These are phyloP conservation scores for Steromphala cineraria DNA, from an alignment of 2,888 invertebrate species.

Conservation along the genomic window DNA sequence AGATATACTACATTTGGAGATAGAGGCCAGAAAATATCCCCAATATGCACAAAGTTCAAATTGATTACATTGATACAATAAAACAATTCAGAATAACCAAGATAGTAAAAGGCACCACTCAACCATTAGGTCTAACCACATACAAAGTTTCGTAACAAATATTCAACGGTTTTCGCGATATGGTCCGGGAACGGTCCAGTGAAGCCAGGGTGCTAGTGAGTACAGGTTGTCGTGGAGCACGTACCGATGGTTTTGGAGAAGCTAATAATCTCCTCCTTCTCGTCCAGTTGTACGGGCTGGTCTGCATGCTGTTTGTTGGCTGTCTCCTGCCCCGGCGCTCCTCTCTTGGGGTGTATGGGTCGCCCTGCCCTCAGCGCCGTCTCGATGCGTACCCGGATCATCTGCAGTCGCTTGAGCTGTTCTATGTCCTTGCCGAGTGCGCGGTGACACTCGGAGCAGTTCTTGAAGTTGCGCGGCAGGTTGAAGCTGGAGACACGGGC, in stretches of 20 bases:
- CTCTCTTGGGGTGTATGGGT: not conserved
- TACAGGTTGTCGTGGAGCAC: not conserved
- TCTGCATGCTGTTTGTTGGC: not conserved
- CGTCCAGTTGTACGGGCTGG: not conserved
- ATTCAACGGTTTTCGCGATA: too few species aligned
- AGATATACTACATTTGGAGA: too few species aligned
- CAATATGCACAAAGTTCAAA: too few species aligned
- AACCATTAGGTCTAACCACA: too few species aligned
- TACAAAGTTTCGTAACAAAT: too few species aligned
- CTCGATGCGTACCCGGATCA: conserved; percentile 8
- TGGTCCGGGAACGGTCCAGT: too few species aligned
- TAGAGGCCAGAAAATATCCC: too few species aligned
- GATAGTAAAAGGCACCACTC: too few species aligned
- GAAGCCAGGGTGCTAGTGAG: too few species aligned
- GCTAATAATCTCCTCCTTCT: not conserved
- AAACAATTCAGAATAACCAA: too few species aligned
- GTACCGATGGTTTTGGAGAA: not conserved
- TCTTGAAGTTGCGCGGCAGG: not conserved
- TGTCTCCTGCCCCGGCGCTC: not conserved
- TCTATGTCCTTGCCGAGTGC: not conserved
- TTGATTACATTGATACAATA: too few species aligned
- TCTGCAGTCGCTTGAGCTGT: conserved; percentile 16
- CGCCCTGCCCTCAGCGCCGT: not conserved
- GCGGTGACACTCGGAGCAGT: conserved; percentile 5
- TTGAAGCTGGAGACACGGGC: not conserved